These are phyloP conservation scores for Ptilorrhoa leucosticta DNA, from an alignment of 2,113 vertebrate genomes.

Conservation along the genomic window DNA sequence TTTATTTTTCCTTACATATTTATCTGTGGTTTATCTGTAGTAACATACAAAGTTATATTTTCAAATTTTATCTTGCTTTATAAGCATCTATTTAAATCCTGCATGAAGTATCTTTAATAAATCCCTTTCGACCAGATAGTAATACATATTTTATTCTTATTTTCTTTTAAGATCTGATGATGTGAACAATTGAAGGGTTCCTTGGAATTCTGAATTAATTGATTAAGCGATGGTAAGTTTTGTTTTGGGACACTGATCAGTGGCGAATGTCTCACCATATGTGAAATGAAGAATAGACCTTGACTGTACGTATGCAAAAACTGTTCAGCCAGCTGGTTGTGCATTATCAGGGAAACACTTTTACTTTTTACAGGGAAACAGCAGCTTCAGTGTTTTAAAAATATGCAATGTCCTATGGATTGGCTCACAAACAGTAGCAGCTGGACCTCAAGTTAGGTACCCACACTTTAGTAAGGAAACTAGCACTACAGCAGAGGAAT, in stretches of 20 bases:
- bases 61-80: slow-evolving; percentile 1
- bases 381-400: slow-evolving; percentile 46
- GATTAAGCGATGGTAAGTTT: background rate
- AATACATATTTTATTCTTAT: background rate
- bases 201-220: background rate
- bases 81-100: background rate
- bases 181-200: background rate
- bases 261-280: background rate
- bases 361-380: slow-evolving; percentile 21
- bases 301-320: background rate
- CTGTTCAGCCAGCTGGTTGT: background rate
- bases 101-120: background rate
- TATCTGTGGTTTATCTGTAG: background rate
- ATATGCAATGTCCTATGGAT: slow-evolving; percentile 1
- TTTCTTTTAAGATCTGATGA: background rate
- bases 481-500: slow-evolving; percentile 23
- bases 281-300: background rate
- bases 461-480: background rate
- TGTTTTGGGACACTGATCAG: background rate
- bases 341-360: background rate
- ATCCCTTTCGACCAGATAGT: background rate
- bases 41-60: background rate
- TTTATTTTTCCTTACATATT: background rate
- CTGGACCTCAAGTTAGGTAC: slow-evolving; percentile 23
- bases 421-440: slow-evolving; percentile 44